Evolutionary conservation across 2,888 invertebrate species (phyloP).

Genomic region (Dicycla oo): DNA sequence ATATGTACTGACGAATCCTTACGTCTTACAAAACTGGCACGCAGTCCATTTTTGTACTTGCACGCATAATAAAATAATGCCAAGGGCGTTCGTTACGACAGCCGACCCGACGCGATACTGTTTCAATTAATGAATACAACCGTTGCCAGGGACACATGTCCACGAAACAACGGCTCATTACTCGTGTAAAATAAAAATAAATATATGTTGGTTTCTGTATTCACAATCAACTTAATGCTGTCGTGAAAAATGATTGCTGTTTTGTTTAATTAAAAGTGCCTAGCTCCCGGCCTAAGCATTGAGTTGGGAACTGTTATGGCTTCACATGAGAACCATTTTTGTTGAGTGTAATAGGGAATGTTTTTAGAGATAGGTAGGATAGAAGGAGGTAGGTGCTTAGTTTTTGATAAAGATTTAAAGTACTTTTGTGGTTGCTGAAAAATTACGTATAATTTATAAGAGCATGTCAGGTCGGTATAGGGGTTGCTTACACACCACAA

Average conservation of each 20-base stretch:
- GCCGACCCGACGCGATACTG: conserved; percentile 37
- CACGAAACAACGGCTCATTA: conserved; percentile 41
- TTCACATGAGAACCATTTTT: conserved; percentile 37
- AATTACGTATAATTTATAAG: too few relatives aligned
- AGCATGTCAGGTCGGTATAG: too few relatives aligned
- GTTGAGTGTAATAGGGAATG: background rate
- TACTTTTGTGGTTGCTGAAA: too few relatives aligned
- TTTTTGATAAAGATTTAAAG: background rate
- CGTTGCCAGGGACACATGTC: conserved; percentile 30
- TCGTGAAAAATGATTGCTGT: conserved; percentile 45
- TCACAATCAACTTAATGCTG: conserved; percentile 43
- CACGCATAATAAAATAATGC: conserved; percentile 69
- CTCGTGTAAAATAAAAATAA: conserved; percentile 33
- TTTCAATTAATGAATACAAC: conserved; percentile 63
- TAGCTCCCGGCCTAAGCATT: conserved; percentile 33
- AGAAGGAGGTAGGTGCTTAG: too few relatives aligned
- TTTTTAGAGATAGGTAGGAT: background rate
- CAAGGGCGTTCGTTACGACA: conserved; percentile 70
- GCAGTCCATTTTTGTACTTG: conserved; percentile 49
- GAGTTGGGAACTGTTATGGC: conserved; percentile 32
- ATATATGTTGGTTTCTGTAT: conserved; percentile 5
- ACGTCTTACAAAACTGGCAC: conserved; percentile 23
- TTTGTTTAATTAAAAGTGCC: conserved; percentile 52
- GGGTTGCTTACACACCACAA: too few relatives aligned
- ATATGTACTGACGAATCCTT: conserved; percentile 9